Evolutionary conservation across 2,888 invertebrate genomes (phyloP).

Genomic region (Prosapia bicincta): DNA sequence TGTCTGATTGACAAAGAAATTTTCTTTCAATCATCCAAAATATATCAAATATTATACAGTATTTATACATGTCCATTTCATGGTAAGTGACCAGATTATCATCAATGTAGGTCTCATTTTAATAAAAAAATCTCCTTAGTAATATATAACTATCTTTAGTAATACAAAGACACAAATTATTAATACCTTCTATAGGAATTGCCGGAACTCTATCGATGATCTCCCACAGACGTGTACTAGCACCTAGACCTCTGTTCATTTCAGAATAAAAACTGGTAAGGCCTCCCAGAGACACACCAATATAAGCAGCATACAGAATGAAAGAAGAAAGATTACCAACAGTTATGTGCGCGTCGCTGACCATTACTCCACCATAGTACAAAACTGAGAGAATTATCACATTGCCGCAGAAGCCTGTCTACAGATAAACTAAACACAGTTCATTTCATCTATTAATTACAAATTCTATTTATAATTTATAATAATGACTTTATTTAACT

Average conservation of each 20-base stretch:
- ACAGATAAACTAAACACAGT: constrained; percentile 28
- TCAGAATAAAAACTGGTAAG: constrained; percentile 93
- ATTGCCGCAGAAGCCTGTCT: constrained; percentile 88
- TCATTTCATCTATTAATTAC: background rate
- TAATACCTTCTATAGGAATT: constrained; percentile 66
- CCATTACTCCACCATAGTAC: constrained; percentile 89
- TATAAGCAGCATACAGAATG: constrained; percentile 90
- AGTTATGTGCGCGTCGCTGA: constrained; percentile 69
- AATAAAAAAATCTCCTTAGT: no score
- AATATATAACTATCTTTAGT: no score
- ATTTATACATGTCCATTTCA: no score
- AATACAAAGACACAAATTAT: no score
- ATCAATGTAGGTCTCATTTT: no score
- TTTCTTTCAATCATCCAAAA: no score
- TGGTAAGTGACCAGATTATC: no score
- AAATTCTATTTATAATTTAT: no score
- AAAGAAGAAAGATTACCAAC: constrained; percentile 92
- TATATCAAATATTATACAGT: no score
- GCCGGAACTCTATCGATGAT: constrained; percentile 75
- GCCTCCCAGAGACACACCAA: constrained; percentile 85
- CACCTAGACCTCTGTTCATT: constrained; percentile 89
- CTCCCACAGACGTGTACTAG: constrained; percentile 85
- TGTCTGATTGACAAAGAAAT: no score
- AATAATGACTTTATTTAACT: no score
- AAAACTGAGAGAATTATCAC: constrained; percentile 85